These are phyloP conservation scores for Mixornis gularis DNA, from an alignment of 2,113 vertebrate species.

Conservation along the genomic window DNA sequence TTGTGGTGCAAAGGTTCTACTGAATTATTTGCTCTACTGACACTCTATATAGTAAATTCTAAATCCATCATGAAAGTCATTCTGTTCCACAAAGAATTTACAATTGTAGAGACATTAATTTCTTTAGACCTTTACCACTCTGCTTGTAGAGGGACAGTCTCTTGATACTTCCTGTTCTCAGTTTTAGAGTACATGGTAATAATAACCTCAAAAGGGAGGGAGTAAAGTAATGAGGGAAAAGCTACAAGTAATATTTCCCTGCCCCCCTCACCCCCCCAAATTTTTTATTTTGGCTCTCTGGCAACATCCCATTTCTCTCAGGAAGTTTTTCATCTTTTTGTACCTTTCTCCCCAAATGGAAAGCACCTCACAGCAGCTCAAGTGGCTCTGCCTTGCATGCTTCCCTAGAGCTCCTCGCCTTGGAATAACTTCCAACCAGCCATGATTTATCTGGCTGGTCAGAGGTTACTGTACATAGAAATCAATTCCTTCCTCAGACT, in stretches of 20 bases:
- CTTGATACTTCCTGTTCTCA: not conserved
- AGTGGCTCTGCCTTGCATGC: not conserved
- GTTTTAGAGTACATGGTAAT: not conserved
- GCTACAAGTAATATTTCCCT: not conserved
- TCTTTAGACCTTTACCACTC: not conserved
- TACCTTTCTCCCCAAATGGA: not conserved
- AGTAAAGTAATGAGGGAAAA: not conserved
- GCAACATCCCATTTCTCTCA: not conserved
- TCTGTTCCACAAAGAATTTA: not conserved
- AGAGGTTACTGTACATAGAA: slow-evolving; percentile 61
- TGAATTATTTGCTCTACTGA: not conserved
- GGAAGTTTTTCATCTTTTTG: not conserved
- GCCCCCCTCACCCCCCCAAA: fast-evolving
- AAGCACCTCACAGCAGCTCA: not conserved
- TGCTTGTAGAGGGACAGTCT: not conserved
- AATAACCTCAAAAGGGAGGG: not conserved
- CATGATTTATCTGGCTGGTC: slow-evolving; percentile 58
- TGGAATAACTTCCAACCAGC: slow-evolving; percentile 18
- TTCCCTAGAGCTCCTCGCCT: not conserved
- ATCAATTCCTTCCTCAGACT: slow-evolving; percentile 61
- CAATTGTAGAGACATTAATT: not conserved
- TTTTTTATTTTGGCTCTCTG: not conserved
- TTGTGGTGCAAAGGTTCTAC: not conserved
- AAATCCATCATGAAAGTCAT: not conserved
- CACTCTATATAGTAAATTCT: not conserved